Evolutionary conservation across 2,888 invertebrate species (phyloP).

Genomic region (Gymnoscelis rufifasciata): DNA sequence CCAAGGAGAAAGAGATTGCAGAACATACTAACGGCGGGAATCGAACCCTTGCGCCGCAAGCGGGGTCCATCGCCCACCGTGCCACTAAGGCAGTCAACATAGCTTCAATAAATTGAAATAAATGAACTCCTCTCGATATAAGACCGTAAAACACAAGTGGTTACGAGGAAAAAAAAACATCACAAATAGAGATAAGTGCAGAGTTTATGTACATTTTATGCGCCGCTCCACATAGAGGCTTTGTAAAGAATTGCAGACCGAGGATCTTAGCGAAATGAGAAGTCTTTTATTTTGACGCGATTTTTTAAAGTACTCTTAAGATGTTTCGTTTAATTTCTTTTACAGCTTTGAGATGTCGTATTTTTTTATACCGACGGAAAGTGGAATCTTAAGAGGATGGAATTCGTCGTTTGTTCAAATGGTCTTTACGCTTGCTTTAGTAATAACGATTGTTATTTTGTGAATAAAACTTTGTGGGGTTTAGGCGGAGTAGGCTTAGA

Average conservation of each 20-base stretch:
- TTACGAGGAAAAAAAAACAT: not conserved
- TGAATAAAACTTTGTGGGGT: not conserved
- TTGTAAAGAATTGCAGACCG: constrained; percentile 11
- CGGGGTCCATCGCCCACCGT: too few species aligned
- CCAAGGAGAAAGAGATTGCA: too few species aligned
- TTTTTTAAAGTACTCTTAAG: constrained; percentile 21
- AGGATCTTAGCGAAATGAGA: constrained; percentile 24
- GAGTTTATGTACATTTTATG: constrained; percentile 6
- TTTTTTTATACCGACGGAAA: constrained; percentile 14
- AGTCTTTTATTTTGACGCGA: constrained; percentile 20
- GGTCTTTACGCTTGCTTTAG: constrained; percentile 4
- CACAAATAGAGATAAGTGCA: constrained; percentile 1
- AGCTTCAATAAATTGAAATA: too few species aligned
- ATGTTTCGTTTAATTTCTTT: constrained; percentile 22
- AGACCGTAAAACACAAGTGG: not conserved
- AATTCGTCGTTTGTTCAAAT: constrained; percentile 6
- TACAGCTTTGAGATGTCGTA: constrained; percentile 18
- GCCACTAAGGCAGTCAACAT: too few species aligned
- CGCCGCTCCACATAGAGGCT: constrained; percentile 11
- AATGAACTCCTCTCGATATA: too few species aligned
- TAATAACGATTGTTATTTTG: constrained; percentile 7
- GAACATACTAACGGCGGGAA: too few species aligned
- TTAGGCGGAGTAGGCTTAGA: not conserved
- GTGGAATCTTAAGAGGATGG: constrained; percentile 11
- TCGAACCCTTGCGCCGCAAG: too few species aligned